Percentiles rank a stretch among this genome's conserved stretches.
These are phyloP conservation scores for Sympetrum striolatum DNA, from an alignment of 2,888 invertebrate genomes.

Conservation along the genomic window DNA sequence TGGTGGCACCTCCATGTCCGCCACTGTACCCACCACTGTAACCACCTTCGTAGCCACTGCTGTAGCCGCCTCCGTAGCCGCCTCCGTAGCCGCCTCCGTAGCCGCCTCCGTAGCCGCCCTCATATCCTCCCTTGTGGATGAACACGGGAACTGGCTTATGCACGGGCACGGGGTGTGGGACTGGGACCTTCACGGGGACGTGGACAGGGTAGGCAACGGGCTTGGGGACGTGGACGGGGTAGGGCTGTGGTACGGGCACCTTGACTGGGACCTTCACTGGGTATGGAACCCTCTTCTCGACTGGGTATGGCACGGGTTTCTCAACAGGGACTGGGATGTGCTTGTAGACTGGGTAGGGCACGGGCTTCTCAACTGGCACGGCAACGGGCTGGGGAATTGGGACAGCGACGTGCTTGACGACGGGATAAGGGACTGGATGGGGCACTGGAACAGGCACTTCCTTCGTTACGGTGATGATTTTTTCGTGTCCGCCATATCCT, in stretches of 20 bases:
- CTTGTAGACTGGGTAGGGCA: constrained; percentile 1
- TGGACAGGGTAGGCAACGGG: constrained; percentile 71
- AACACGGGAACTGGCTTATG: constrained; percentile 48
- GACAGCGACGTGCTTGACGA: constrained; percentile 18
- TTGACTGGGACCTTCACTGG: constrained; percentile 28
- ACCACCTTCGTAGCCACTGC: background rate
- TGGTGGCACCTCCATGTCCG: constrained; percentile 44
- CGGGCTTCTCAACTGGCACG: constrained; percentile 7
- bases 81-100: background rate
- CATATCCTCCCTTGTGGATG: constrained; percentile 61
- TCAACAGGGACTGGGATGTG: constrained; percentile 65
- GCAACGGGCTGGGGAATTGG: constrained; percentile 12
- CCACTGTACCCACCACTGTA: background rate
- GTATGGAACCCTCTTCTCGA: constrained; percentile 71
- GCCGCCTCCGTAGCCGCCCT: background rate
- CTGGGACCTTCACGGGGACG: constrained; percentile 44
- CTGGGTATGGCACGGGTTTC: constrained; percentile 74
- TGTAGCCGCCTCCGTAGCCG: background rate
- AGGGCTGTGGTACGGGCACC: constrained; percentile 73
- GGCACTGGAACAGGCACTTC: constrained; percentile 71
- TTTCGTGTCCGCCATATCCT: constrained; percentile 61
- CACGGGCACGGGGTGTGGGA: constrained; percentile 35
- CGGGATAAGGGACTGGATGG: constrained; percentile 45
- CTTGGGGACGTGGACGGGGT: constrained; percentile 74
- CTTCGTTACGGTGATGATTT: constrained; percentile 75